Evolutionary conservation across 2,888 invertebrate genomes (phyloP).

Genomic region (Pammene fasciana): DNA sequence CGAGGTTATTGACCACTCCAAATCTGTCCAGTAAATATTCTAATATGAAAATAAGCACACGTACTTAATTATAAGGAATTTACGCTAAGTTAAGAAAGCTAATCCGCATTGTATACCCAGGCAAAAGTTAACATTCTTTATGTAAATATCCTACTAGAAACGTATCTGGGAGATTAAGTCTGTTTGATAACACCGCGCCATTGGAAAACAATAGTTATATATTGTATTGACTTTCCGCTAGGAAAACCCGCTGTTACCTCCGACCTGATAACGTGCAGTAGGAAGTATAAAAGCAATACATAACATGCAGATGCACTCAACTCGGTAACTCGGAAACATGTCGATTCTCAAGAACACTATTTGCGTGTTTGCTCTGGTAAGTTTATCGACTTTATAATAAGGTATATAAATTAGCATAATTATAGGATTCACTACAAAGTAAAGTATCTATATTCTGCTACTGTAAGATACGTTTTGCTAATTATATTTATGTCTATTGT

Average conservation of each 20-base stretch:
- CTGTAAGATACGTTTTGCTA: too few relatives aligned
- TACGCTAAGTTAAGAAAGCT: too few relatives aligned
- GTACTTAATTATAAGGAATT: too few relatives aligned
- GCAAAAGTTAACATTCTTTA: too few relatives aligned
- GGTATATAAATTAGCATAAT: too few relatives aligned
- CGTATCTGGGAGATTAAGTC: conserved; percentile 1
- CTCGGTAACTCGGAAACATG: conserved; percentile 44
- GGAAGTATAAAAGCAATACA: conserved; percentile 54
- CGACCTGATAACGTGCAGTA: conserved; percentile 48
- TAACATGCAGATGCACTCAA: conserved; percentile 41
- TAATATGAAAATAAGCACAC: too few relatives aligned
- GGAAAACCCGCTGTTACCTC: conserved; percentile 35
- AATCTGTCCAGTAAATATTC: not conserved
- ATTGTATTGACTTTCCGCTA: conserved; percentile 32
- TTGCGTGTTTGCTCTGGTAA: conserved; percentile 48
- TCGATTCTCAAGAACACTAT: conserved; percentile 45
- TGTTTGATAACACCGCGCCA: not conserved
- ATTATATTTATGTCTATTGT: too few relatives aligned
- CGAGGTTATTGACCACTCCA: too few relatives aligned
- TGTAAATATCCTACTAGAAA: not conserved
- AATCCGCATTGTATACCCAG: too few relatives aligned
- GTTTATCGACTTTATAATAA: too few relatives aligned
- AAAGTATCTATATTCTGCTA: too few relatives aligned
- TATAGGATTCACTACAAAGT: too few relatives aligned
- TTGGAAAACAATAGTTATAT: conserved; percentile 26